Percentiles rank a stretch among this genome's conserved stretches.
Evolutionary conservation across 2,888 invertebrate genomes (phyloP).

Genomic region (Odontocerum albicorne): DNA sequence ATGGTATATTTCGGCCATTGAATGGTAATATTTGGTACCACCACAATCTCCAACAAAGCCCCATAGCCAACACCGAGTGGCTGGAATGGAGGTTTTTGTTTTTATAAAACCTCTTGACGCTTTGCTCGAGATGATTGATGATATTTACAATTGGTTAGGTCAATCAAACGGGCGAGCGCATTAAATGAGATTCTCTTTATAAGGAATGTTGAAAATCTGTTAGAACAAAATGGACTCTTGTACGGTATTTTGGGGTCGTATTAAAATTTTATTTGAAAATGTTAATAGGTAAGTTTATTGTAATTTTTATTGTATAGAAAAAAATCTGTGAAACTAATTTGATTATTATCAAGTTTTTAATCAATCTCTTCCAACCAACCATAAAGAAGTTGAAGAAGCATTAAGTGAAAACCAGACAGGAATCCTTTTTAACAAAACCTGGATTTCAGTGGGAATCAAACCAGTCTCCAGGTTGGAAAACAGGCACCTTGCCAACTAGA

Average conservation of each 20-base stretch:
- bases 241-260: neutral
- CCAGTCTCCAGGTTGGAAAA: no score
- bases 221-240: conserved; percentile 13
- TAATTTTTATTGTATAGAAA: no score
- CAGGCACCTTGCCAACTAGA: no score
- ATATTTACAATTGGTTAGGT: conserved; percentile 35
- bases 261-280: neutral
- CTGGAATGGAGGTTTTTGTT: no score
- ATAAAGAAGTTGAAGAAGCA: no score
- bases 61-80: conserved; percentile 11
- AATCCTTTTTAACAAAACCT: no score
- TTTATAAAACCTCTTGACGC: conserved; percentile 34
- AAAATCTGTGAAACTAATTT: no score
- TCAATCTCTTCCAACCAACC: no score
- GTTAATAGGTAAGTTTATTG: neutral
- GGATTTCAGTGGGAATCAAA: no score
- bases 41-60: conserved; percentile 33
- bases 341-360: no score
- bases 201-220: conserved; percentile 28
- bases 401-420: no score
- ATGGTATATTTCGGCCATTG: neutral
- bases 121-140: conserved; percentile 33
- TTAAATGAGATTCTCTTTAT: conserved; percentile 33
- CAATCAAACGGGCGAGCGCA: conserved; percentile 32
- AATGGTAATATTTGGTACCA: no score